Evolutionary conservation across 2,113 vertebrate species (phyloP).

Genomic region (Xenopus laevis): DNA sequence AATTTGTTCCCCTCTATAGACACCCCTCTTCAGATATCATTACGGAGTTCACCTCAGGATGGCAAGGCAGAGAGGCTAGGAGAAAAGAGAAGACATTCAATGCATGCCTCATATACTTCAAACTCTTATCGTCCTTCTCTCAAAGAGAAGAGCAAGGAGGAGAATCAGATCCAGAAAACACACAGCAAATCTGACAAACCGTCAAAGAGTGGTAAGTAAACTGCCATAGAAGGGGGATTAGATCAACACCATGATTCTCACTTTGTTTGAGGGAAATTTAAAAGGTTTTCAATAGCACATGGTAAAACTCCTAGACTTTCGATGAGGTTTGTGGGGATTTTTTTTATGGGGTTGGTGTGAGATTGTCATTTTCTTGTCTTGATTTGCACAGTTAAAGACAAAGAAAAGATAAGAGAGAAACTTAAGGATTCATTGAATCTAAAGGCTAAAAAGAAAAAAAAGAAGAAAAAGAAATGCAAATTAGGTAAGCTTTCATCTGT

Average conservation of each 20-base stretch:
- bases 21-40: conserved; percentile 57
- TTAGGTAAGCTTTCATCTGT: conserved; percentile 66
- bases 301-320: too few relatives aligned
- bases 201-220: conserved; percentile 63
- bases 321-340: too few relatives aligned
- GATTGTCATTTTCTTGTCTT: background rate
- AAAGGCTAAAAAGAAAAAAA: conserved; percentile 90
- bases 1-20: conserved; percentile 52
- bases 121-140: conserved; percentile 58
- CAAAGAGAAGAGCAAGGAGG: conserved; percentile 59
- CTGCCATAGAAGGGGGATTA: too few relatives aligned
- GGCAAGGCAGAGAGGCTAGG: conserved; percentile 56
- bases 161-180: conserved; percentile 60
- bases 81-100: conserved; percentile 66
- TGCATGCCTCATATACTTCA: conserved; percentile 61
- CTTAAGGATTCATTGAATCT: conserved; percentile 76
- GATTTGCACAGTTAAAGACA: conserved; percentile 63
- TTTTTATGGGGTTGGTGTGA: too few relatives aligned
- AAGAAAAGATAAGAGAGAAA: conserved; percentile 72
- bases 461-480: conserved; percentile 84
- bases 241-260: too few relatives aligned
- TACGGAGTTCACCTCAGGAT: conserved; percentile 58
- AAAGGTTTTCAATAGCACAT: too few relatives aligned
- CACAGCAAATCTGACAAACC: conserved; percentile 53
- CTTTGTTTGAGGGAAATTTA: too few relatives aligned